These are phyloP conservation scores for Electrona antarctica DNA, from an alignment of 2,113 vertebrate species.

Conservation along the genomic window DNA sequence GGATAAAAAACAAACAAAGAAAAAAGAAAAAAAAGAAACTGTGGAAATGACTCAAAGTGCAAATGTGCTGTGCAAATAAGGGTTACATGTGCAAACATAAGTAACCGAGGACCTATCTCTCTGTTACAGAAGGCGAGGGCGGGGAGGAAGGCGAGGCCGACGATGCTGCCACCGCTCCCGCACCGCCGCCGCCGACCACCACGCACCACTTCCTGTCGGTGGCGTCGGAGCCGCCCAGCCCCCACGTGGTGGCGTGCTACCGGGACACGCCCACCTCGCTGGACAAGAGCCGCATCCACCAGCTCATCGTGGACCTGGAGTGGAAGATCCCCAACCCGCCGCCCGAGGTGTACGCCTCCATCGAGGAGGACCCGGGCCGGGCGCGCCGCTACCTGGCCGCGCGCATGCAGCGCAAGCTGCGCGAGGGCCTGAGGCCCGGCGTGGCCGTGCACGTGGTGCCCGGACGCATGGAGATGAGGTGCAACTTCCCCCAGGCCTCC, in stretches of 20 bases:
- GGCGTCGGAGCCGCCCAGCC: constrained; percentile 53
- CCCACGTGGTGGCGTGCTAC: constrained; percentile 70
- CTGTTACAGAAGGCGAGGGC: no score
- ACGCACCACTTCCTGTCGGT: constrained; percentile 63
- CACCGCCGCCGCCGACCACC: background rate
- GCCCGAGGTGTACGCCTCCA: constrained; percentile 75
- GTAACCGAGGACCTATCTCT: no score
- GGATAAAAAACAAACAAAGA: no score
- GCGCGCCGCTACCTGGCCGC: constrained; percentile 71
- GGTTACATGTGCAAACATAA: no score
- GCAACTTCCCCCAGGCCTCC: constrained; percentile 74
- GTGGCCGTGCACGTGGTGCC: constrained; percentile 77
- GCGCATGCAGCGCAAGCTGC: constrained; percentile 76
- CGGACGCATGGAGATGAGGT: constrained; percentile 73
- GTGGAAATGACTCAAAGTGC: no score
- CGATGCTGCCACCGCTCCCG: background rate
- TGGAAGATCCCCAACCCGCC: constrained; percentile 81
- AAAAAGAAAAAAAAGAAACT: no score
- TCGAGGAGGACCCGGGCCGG: constrained; percentile 75
- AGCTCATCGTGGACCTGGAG: constrained; percentile 77
- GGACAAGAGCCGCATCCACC: constrained; percentile 74
- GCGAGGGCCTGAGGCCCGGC: constrained; percentile 66
- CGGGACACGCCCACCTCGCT: constrained; percentile 69
- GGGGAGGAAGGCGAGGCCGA: no score
- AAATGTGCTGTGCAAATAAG: no score